Evolutionary conservation across 2,113 vertebrate genomes (phyloP).

Genomic region (Chloropsis hardwickii): DNA sequence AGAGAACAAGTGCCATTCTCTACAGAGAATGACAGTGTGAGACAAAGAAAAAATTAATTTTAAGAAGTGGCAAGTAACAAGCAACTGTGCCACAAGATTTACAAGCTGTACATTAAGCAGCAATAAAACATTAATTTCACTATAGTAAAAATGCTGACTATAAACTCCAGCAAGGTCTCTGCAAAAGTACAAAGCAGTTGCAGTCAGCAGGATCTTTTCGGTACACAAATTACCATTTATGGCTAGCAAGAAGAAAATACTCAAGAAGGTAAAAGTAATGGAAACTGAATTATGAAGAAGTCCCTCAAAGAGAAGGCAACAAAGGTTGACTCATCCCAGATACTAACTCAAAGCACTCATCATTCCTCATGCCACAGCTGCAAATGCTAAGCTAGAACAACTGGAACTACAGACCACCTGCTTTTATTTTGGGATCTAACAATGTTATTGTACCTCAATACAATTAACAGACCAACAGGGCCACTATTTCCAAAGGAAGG

Average conservation of each 20-base stretch:
- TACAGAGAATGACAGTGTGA: neutral
- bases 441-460: neutral
- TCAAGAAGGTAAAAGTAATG: neutral
- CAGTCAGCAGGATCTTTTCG: conserved; percentile 13
- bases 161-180: neutral
- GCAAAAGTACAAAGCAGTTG: neutral
- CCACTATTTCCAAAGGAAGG: neutral
- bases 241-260: neutral
- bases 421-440: neutral
- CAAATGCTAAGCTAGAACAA: neutral
- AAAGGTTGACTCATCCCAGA: neutral
- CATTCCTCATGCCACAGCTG: rapidly evolving
- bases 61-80: neutral
- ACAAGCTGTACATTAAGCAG: conserved; percentile 18
- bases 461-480: neutral
- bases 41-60: neutral
- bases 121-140: conserved; percentile 46
- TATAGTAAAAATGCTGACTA: conserved; percentile 28
- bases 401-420: rapidly evolving
- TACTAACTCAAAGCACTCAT: neutral
- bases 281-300: neutral
- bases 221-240: neutral
- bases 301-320: neutral
- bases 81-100: neutral
- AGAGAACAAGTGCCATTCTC: neutral